Conservation (phyloP, 2,797 vertebrate genomes). For the Echiichthys vipera region DNA sequence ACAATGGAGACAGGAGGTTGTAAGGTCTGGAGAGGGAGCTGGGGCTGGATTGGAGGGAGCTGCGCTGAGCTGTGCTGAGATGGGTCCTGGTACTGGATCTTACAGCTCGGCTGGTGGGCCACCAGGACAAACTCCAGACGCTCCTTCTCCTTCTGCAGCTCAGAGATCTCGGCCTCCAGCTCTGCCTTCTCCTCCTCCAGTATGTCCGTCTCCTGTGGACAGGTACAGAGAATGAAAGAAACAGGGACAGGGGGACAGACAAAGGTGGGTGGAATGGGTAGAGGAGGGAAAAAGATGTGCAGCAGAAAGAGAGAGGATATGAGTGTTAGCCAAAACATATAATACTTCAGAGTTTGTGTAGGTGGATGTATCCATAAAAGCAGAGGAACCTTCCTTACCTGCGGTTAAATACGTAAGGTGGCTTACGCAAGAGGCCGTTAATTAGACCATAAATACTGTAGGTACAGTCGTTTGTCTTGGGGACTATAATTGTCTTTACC, state of each 20-base stretch:
- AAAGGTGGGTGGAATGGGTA: slow-evolving; percentile 37
- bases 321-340: slow-evolving; percentile 16
- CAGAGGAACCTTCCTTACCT: slow-evolving; percentile 29
- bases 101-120: slow-evolving; percentile 94
- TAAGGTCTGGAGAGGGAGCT: slow-evolving; percentile 77
- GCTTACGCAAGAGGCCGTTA: slow-evolving; percentile 39
- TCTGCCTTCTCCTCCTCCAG: slow-evolving; percentile 96
- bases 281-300: slow-evolving; percentile 10
- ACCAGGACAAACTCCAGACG: slow-evolving; percentile 96
- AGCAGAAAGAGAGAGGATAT: slow-evolving; percentile 26
- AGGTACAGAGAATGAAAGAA: slow-evolving; percentile 41
- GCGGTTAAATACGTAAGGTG: slow-evolving; percentile 22
- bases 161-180: slow-evolving; percentile 95
- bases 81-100: slow-evolving; percentile 90
- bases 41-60: slow-evolving; percentile 75
- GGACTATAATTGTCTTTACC: slow-evolving; percentile 39
- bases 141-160: slow-evolving; percentile 97
- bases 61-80: slow-evolving; percentile 68
- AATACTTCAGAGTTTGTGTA: slow-evolving; percentile 24
- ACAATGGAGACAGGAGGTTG: slow-evolving; percentile 86
- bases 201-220: slow-evolving; percentile 92
- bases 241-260: not conserved
- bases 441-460: slow-evolving; percentile 45
- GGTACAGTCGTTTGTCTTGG: slow-evolving; percentile 37
- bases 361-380: slow-evolving; percentile 25